Conservation (phyloP, 1,140 invertebrate species). For the Xylocopa sonorina region DNA sequence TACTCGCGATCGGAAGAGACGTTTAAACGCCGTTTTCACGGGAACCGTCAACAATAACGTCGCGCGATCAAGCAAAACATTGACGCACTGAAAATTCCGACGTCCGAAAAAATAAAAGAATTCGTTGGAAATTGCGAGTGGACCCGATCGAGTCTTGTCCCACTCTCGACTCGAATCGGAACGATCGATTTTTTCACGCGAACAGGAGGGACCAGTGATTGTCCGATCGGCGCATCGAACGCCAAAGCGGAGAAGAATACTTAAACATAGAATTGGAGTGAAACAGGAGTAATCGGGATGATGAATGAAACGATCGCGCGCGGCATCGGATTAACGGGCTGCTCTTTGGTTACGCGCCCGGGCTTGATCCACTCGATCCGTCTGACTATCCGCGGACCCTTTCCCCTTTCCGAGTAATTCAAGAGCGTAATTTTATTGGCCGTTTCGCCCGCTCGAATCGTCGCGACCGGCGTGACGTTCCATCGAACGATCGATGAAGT, state of each 20-base stretch:
- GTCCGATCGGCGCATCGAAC: too few species aligned
- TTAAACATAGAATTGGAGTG: not conserved
- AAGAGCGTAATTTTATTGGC: constrained; percentile 1
- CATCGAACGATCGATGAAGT: constrained; percentile 40
- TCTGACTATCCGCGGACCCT: not conserved
- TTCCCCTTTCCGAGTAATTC: not conserved
- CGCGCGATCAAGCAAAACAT: constrained; percentile 25
- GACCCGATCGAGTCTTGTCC: too few species aligned
- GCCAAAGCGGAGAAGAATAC: too few species aligned
- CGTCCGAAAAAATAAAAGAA: not conserved
- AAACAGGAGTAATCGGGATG: not conserved
- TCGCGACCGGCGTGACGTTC: not conserved
- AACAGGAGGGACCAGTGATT: too few species aligned
- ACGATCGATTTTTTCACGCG: too few species aligned
- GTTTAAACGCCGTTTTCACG: constrained; percentile 33
- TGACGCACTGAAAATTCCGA: not conserved
- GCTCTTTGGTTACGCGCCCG: too few species aligned
- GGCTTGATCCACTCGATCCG: not conserved
- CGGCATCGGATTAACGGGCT: too few species aligned
- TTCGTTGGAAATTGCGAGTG: too few species aligned
- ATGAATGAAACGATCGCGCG: too few species aligned
- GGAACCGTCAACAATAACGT: constrained; percentile 34
- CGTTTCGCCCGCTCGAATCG: not conserved
- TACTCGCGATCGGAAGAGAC: constrained; percentile 19
- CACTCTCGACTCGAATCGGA: too few species aligned